Conservation (phyloP, 2,113 vertebrate genomes). For the Isichthys henryi region DNA sequence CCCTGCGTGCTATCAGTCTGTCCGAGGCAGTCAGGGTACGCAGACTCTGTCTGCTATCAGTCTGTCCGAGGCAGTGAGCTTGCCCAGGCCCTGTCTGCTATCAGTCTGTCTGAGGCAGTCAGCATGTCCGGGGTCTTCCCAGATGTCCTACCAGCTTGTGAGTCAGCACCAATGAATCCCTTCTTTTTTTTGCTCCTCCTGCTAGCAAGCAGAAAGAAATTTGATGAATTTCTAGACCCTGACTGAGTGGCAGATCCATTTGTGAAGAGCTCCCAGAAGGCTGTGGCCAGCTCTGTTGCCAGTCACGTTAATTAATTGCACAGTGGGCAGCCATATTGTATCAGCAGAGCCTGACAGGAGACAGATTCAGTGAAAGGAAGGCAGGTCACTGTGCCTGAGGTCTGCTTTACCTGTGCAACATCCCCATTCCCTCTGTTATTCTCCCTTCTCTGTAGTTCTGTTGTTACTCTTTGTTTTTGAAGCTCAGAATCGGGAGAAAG, state of each 20-base stretch:
- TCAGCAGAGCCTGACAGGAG: constrained; percentile 19
- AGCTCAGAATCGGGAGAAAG: neutral
- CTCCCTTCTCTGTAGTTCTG: neutral
- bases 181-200: neutral
- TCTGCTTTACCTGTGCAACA: neutral
- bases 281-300: constrained; percentile 21
- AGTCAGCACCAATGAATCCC: constrained; percentile 21
- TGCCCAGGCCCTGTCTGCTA: neutral
- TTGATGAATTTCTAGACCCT: constrained; percentile 31
- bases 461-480: neutral
- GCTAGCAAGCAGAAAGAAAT: constrained; percentile 25
- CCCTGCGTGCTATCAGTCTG: neutral
- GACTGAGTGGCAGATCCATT: constrained; percentile 24
- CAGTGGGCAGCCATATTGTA: constrained; percentile 14
- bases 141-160: constrained; percentile 1
- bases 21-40: neutral
- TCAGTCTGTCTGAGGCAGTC: neutral
- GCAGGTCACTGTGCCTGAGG: neutral
- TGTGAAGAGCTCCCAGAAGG: constrained; percentile 21
- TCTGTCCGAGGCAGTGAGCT: neutral
- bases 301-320: constrained; percentile 22
- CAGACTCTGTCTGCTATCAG: neutral
- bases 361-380: neutral
- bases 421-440: neutral
- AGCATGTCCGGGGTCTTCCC: neutral